Conservation (phyloP, 2,113 vertebrate genomes). For the Platysteira castanea region DNA sequence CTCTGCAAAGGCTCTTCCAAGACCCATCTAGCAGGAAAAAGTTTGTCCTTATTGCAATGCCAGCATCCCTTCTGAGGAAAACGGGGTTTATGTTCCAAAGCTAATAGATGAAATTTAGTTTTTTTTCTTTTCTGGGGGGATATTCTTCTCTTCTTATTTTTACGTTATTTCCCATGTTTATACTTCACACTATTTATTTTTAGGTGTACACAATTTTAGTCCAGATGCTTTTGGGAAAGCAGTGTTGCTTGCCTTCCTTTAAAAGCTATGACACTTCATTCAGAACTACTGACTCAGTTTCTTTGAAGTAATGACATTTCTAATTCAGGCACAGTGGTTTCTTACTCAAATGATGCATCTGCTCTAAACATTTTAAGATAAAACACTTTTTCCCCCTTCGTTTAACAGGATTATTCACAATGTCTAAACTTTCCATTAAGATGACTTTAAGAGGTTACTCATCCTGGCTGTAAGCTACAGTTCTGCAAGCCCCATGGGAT, state of each 20-base stretch:
- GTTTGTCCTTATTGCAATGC: not conserved
- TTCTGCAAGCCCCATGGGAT: not conserved
- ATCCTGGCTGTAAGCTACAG: not conserved
- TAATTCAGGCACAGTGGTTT: not conserved
- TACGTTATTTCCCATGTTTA: not conserved
- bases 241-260: not conserved
- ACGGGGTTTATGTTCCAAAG: not conserved
- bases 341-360: not conserved
- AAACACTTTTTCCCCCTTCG: not conserved
- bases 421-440: not conserved
- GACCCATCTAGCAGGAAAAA: not conserved
- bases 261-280: not conserved
- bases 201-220: not conserved
- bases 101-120: not conserved
- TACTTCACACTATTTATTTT: not conserved
- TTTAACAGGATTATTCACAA: not conserved
- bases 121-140: not conserved
- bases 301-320: constrained; percentile 10
- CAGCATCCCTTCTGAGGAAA: not conserved
- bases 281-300: constrained; percentile 4
- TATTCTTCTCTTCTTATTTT: not conserved
- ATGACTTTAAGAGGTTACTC: not conserved
- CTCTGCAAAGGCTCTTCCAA: not conserved
- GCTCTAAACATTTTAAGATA: not conserved
- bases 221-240: not conserved